phyloP scores from a whole-genome alignment of 2,888 invertebrate genomes.

The Nomada lathburiana region DNA sequence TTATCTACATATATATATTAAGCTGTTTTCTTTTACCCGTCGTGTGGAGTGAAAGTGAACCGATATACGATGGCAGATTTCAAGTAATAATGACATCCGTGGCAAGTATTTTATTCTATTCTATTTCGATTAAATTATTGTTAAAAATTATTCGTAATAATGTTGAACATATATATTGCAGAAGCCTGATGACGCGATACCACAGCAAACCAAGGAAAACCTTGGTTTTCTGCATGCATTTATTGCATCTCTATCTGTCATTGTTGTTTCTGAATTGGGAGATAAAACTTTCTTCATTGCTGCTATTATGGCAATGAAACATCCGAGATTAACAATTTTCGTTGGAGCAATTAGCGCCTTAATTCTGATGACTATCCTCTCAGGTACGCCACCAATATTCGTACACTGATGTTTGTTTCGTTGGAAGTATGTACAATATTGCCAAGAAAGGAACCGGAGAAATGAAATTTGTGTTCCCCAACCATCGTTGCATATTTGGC shows the following conservation, averaged over 20 bases:
- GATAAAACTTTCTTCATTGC: conserved; percentile 99
- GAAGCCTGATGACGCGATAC: conserved; percentile 47
- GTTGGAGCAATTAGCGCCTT: conserved; percentile 96
- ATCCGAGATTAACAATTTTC: conserved; percentile 96
- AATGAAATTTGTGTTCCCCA: background rate
- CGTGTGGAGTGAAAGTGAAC: conserved; percentile 50
- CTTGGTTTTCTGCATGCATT: conserved; percentile 96
- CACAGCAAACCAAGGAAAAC: conserved; percentile 82
- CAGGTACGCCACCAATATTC: conserved; percentile 86
- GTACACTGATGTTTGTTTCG: too few relatives aligned
- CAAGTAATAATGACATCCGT: conserved; percentile 55
- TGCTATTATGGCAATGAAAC: conserved; percentile 99
- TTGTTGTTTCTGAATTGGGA: conserved; percentile 98
- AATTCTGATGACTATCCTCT: conserved; percentile 96
- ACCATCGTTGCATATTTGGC: too few relatives aligned
- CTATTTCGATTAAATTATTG: background rate
- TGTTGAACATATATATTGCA: conserved; percentile 34
- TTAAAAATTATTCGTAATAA: conserved; percentile 1
- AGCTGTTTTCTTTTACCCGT: conserved; percentile 13
- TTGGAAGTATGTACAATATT: too few relatives aligned
- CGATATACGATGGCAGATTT: conserved; percentile 58
- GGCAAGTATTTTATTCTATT: conserved; percentile 46
- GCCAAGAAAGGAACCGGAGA: background rate
- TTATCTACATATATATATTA: conserved; percentile 11
- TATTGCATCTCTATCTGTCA: conserved; percentile 97